phyloP scores from a whole-genome alignment of 2,113 vertebrate genomes.

The Ictalurus punctatus region DNA sequence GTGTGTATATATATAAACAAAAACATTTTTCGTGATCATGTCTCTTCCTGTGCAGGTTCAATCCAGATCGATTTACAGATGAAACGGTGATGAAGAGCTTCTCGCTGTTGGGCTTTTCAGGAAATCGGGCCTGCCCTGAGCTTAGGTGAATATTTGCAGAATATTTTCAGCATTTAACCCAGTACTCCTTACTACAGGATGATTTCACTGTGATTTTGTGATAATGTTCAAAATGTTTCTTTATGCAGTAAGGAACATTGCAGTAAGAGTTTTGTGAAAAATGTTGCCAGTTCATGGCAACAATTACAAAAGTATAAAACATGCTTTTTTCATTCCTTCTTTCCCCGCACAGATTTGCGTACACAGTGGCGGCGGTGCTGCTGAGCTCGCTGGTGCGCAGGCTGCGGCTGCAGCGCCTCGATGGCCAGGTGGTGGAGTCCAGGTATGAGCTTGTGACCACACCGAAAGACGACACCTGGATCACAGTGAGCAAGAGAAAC shows the following conservation, averaged over 20 bases:
- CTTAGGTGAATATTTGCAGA: slow-evolving; percentile 75
- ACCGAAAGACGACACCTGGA: slow-evolving; percentile 92
- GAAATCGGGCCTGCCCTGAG: slow-evolving; percentile 89
- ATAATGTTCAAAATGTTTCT: neutral
- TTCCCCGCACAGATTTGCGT: slow-evolving; percentile 81
- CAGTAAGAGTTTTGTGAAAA: neutral
- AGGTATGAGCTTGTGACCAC: slow-evolving; percentile 90
- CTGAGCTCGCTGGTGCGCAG: slow-evolving; percentile 82
- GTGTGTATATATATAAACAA: no score
- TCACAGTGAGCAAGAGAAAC: slow-evolving; percentile 83
- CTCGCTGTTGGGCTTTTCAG: slow-evolving; percentile 89
- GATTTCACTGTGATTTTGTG: neutral
- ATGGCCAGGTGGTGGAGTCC: slow-evolving; percentile 85
- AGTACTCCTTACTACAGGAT: neutral
- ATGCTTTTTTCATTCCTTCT: neutral
- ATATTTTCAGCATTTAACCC: neutral
- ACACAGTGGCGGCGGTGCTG: slow-evolving; percentile 83
- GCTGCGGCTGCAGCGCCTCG: slow-evolving; percentile 77
- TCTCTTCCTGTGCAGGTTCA: slow-evolving; percentile 75
- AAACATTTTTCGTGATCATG: neutral
- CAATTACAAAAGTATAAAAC: neutral
- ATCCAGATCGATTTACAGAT: slow-evolving; percentile 88
- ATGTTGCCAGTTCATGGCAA: neutral
- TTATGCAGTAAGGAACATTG: no score
- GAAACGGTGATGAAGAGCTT: slow-evolving; percentile 81